Evolutionary conservation across 2,113 vertebrate genomes (phyloP).

Genomic region (Clarias macrocephalus): DNA sequence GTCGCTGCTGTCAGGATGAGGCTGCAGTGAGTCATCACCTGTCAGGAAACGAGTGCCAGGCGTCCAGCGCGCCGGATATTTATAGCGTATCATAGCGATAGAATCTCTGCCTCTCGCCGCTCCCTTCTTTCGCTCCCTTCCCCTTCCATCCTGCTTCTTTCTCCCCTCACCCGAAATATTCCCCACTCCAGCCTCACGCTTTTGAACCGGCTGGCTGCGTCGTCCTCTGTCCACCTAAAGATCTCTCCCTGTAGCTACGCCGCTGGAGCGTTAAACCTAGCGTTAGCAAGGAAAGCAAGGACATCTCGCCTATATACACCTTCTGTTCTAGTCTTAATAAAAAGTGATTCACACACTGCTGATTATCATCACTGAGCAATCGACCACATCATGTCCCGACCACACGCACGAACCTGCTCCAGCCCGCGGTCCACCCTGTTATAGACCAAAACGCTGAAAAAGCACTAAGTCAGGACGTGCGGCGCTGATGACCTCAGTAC

Average conservation of each 20-base stretch:
- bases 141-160: background rate
- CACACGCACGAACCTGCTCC: background rate
- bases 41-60: slow-evolving; percentile 45
- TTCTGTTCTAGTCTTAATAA: background rate
- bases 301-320: too few relatives aligned
- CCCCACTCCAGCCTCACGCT: background rate
- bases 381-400: background rate
- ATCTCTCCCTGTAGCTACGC: background rate
- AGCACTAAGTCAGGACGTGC: background rate
- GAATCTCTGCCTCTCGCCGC: background rate
- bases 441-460: background rate
- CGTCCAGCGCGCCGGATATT: slow-evolving; percentile 31
- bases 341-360: background rate
- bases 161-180: background rate
- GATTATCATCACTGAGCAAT: background rate
- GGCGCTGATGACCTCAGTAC: background rate
- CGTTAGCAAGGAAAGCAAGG: background rate
- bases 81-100: slow-evolving; percentile 30
- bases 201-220: background rate
- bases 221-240: background rate
- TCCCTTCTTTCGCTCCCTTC: background rate
- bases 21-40: slow-evolving; percentile 50
- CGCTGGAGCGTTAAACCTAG: background rate
- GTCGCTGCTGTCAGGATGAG: slow-evolving; percentile 56
- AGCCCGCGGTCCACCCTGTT: background rate